phyloP scores from a whole-genome alignment of 2,797 vertebrate genomes.

The Pristis pectinata region DNA sequence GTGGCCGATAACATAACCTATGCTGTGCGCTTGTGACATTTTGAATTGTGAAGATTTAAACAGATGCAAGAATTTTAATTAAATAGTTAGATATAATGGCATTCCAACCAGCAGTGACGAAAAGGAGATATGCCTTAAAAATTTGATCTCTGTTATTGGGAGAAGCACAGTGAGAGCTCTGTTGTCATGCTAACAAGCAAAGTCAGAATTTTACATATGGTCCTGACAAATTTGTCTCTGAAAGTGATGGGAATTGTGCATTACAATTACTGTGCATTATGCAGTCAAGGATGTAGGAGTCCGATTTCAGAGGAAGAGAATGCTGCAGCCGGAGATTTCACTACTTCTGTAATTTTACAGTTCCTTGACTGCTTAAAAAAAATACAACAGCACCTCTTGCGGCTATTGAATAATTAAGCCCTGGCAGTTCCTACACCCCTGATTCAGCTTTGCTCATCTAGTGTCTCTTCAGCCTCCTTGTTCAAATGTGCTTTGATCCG shows the following conservation, averaged over 20 bases:
- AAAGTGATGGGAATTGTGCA: background rate
- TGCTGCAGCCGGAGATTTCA: background rate
- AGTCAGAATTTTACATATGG: background rate
- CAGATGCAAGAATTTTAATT: conserved; percentile 10
- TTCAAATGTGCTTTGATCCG: background rate
- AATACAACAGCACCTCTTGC: background rate
- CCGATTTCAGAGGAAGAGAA: background rate
- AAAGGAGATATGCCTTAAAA: background rate
- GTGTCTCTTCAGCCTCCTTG: background rate
- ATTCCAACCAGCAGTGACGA: background rate
- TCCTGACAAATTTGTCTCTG: background rate
- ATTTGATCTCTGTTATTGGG: background rate
- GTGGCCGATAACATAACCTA: background rate
- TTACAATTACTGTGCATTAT: background rate
- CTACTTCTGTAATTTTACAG: background rate
- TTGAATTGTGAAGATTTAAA: background rate
- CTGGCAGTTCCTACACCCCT: background rate
- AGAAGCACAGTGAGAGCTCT: background rate
- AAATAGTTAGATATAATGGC: background rate
- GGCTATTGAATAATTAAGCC: background rate
- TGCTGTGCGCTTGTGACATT: background rate
- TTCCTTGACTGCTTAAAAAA: background rate
- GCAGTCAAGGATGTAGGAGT: background rate
- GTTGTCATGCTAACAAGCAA: background rate
- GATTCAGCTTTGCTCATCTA: background rate